Base-by-base conservation (phyloP, 2,113 vertebrate species). In the Phoenicopterus ruber region DNA sequence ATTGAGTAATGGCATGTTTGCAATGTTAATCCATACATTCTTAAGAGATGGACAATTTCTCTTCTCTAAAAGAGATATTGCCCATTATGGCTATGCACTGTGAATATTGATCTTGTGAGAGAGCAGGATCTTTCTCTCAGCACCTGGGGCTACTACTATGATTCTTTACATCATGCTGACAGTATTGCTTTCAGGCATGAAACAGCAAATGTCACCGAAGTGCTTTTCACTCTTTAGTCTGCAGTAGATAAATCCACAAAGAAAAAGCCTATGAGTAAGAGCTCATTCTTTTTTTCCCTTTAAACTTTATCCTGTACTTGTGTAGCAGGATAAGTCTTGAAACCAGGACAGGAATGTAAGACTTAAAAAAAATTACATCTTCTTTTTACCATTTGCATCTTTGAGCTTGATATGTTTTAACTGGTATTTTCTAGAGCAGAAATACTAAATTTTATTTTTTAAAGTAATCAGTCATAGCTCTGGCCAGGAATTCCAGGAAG, bases 61-160 rank as follows among this genome's bases (percentile, higher is more conserved):
- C 77, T 85, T 61, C 62, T 93, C 52, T 82, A 71, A 67, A 91
- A 96, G 66, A 89, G 90, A 85, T 91, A 49, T 61, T 79, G 44
- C 50, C 81, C 82, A 79, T 93, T 92, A 93, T 82, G 71, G 17
- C 52, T 88, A 17, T 90, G 52, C 11, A 25, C 67, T 92, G 40
- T 57, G 63, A 42, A 65, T 96, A 97, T 95, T 93, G 86, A 97
- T 97, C 92, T 83, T 74, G 25, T 71, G 66, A 77, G 76, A 66
- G 71, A 89, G 63, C 52, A 92, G 88, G 71, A 78, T 57, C 52
- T 95, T 79, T 73, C 65, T 78, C 34, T 87, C 71, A 57, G 83
- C 61, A 86, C 55, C 55, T 91, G 87, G 52, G 47, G 66, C 81
- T 92, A 14, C 67, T 72, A 11, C 38, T 58, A 6, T 55, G 67